Percentiles rank a stretch among this genome's conserved stretches.
phyloP scores from a whole-genome alignment of 2,113 vertebrate species.

The Hyperopisus bebe region DNA sequence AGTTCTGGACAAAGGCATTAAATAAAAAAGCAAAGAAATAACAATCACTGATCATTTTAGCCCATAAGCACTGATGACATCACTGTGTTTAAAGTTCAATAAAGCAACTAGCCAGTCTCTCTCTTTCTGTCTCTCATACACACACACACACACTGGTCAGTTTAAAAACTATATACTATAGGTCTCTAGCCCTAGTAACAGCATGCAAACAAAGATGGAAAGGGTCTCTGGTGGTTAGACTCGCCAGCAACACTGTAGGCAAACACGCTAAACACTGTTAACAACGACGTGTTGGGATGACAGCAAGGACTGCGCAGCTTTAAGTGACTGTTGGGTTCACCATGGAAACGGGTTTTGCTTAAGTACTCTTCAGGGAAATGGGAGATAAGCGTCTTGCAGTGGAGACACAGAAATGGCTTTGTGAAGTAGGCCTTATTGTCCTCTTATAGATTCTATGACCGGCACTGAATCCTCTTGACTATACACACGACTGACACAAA shows the following conservation, averaged over 20 bases:
- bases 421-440: neutral
- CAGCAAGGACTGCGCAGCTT: neutral
- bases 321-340: neutral
- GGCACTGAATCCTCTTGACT: neutral
- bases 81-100: neutral
- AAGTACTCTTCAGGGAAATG: neutral
- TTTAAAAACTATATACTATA: slow-evolving; percentile 29
- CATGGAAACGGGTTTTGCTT: slow-evolving; percentile 5
- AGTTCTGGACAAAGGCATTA: neutral
- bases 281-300: neutral
- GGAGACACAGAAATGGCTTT: neutral
- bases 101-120: neutral
- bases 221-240: neutral
- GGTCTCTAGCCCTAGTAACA: slow-evolving; percentile 25
- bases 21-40: neutral
- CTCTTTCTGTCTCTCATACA: neutral
- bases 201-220: slow-evolving; percentile 44
- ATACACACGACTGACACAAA: neutral
- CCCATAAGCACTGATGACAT: neutral
- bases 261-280: slow-evolving; percentile 1
- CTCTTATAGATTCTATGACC: neutral
- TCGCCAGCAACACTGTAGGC: neutral
- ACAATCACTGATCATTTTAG: neutral
- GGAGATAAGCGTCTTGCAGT: neutral
- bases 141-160: slow-evolving; percentile 32